Conservation (phyloP, 2,888 invertebrate species). For the Stenodera caucasica region DNA sequence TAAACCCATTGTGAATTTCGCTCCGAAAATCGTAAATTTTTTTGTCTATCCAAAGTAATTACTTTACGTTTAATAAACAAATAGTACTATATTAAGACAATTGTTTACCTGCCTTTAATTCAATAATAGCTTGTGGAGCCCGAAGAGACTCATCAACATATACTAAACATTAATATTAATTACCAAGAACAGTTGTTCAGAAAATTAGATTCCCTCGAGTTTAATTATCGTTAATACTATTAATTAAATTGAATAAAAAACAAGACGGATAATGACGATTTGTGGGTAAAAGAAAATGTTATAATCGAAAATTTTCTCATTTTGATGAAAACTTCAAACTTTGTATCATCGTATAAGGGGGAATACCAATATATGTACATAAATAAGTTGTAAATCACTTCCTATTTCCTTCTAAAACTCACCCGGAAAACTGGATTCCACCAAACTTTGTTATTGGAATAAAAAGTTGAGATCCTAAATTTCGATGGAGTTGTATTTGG, state of each 20-base stretch:
- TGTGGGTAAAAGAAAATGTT: too few species aligned
- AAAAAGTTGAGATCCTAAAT: constrained; percentile 26
- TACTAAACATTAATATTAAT: constrained; percentile 11
- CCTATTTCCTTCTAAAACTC: constrained; percentile 11
- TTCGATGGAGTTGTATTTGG: constrained; percentile 23
- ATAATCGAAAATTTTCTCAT: too few species aligned
- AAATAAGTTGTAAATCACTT: constrained; percentile 33
- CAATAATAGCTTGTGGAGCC: constrained; percentile 6
- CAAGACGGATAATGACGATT: too few species aligned
- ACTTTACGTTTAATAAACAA: neutral
- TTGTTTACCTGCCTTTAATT: neutral
- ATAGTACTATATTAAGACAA: neutral
- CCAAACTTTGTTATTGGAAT: constrained; percentile 18
- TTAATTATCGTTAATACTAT: neutral
- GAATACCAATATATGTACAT: constrained; percentile 5
- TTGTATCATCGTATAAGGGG: neutral
- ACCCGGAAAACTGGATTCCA: constrained; percentile 24
- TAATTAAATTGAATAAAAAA: neutral
- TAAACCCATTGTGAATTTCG: neutral
- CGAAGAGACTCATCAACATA: constrained; percentile 16
- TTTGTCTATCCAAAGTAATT: too few species aligned
- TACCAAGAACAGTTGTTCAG: neutral
- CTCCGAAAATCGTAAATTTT: too few species aligned
- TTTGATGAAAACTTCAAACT: too few species aligned
- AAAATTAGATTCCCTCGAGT: neutral